Evolutionary conservation across 2,113 vertebrate species (phyloP), one percentile per base, ranked within the genome.

Genomic region (Setophaga coronata): DNA sequence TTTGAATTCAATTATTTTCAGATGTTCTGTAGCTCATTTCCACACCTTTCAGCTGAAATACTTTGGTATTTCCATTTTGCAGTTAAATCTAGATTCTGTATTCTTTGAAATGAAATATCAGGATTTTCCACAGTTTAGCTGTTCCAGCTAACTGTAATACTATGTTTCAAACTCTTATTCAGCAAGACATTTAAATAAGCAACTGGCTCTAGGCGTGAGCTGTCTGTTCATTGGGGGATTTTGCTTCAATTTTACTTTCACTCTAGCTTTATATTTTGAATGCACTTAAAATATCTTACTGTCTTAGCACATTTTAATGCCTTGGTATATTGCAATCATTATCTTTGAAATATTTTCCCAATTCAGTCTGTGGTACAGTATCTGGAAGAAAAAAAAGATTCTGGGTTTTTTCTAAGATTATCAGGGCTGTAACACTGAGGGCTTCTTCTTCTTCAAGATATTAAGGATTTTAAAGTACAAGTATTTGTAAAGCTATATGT

Each of bases 121-220:
- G 40, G 14, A 58, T 92, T 94, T 96, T 51, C 10, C 58, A 56
- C 19, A 88, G 69, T 81, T 92, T 70, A 90, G 48, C 54, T 70
- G 17, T 81, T 93, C 48, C 57, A 88, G n/a, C n/a, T 71, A 93
- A 65, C 47, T 64, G 38, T 58, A 91, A 77, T 43, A 45, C 21
- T 74, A 36, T 38, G 48, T 90, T 94, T 90, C 71, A 90, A 50
- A 38, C 16, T 91, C 48, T 64, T 77, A 65, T 54, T 91, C 87
- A 96, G 85, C 64, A 96, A 83, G 47, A 73, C 60, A 74, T 80
- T 96, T 78, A 92, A 86, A 79, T 58, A 92, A 85, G 62, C 38
- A 74, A 66, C 36, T 60, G 70, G 71, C 54, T 94, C 82, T 58
- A 81, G 38, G 57, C 34, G 72, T 20, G 33, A 91, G 43, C 60